Percentiles rank a stretch among this genome's conserved stretches.
Conservation (phyloP, 2,113 vertebrate species). For the Antigone vipio region DNA sequence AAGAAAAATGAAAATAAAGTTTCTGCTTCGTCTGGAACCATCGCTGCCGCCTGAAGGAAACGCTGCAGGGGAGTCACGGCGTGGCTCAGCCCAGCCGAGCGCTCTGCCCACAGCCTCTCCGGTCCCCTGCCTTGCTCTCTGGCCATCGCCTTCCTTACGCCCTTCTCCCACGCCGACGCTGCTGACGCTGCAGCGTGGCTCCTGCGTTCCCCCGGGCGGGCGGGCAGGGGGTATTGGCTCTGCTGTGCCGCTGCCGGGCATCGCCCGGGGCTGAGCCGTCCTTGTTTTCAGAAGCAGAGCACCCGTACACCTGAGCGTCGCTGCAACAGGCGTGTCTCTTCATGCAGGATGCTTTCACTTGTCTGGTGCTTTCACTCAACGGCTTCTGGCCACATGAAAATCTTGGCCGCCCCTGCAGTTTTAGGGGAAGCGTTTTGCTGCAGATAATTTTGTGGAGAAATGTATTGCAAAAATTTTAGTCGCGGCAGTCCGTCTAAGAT, state of each 20-base stretch:
- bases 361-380: rapidly evolving
- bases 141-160: neutral
- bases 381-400: neutral
- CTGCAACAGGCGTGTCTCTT: rapidly evolving
- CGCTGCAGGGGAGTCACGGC: rapidly evolving
- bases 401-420: neutral
- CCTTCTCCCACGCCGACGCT: rapidly evolving
- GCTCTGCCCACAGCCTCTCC: neutral
- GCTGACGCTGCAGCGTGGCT: neutral
- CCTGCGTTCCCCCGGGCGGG: neutral
- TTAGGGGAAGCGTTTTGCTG: neutral
- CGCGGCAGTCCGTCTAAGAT: rapidly evolving
- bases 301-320: rapidly evolving
- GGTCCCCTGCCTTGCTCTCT: neutral
- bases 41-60: rapidly evolving
- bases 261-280: too few species aligned
- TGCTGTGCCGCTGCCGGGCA: neutral
- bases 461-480: neutral
- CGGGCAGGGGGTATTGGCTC: neutral
- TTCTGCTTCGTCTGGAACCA: neutral
- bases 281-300: neutral
- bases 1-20: neutral
- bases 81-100: neutral
- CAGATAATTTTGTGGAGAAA: neutral
- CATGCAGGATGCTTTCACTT: rapidly evolving